Evolutionary conservation across 2,888 invertebrate species (phyloP), one percentile per base, ranked within the genome.

Genomic region (Polia nebulosa): DNA sequence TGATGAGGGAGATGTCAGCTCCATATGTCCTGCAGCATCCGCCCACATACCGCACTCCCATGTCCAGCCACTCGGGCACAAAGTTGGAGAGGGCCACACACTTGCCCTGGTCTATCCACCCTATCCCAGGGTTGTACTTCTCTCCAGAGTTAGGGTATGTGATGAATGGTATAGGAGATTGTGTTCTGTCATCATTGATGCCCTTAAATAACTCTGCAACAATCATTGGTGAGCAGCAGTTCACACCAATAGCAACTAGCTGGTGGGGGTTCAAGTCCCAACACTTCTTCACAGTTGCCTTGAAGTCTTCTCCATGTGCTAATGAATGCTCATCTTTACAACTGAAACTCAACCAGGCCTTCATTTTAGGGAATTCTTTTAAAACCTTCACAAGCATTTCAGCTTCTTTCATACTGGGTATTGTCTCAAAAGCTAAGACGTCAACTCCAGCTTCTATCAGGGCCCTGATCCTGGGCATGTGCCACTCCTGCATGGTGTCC

Each of bases 81-180:
- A 97, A 98, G 5, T 94, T 96, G 53, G 97, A 96, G 0, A 98
- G 93, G 2, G 97, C 96, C 59, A 96, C 96, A 88, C 96, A 96
- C 78, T 96, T 96, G 55, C 97, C 97, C 59, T 96, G 93, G 55
- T 97, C 97, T 41, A 96, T 95, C 97, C 97, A 97, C 93, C 97
- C 97, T 59, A 92, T 89, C 49, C 96, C 93, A 20, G 96, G 92
- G 67, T 93, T 96, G 93, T 97, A 98, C 76, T 95, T 96, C 89
- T 98, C 98, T 6, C 99, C 99, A 85, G 98, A 98, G 88, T 99
- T 99, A 0, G 99, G 99, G 91, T 99, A 99, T 20, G 97, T 98
- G 17, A 99, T 96, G 51, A 99, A 92, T 0, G 98, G 98, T 73
- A 98, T 96, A 13, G 85, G 86, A 29, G 82, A 69, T 25, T 61